These are phyloP conservation scores for Thereva unica DNA, from an alignment of 2,888 invertebrate genomes.

Conservation along the genomic window DNA sequence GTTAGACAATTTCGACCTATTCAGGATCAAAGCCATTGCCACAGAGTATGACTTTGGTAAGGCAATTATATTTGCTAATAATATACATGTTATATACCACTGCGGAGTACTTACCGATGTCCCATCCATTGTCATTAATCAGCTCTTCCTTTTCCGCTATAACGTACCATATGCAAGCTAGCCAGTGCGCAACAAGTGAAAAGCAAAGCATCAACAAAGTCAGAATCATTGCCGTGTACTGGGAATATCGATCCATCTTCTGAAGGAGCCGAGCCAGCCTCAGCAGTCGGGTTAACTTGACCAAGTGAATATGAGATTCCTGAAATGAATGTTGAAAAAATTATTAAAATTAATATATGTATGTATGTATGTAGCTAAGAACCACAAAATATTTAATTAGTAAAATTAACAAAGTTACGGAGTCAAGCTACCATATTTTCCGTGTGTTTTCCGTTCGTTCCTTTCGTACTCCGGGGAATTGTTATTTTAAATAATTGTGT, in stretches of 20 bases:
- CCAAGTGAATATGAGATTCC: slow-evolving; percentile 86
- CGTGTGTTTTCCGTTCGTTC: too few species aligned
- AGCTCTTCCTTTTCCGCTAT: slow-evolving; percentile 87
- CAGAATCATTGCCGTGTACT: slow-evolving; percentile 92
- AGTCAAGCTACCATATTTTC: too few species aligned
- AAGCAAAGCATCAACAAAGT: slow-evolving; percentile 93
- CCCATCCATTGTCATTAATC: slow-evolving; percentile 70
- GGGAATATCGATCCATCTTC: slow-evolving; percentile 96
- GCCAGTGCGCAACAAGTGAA: slow-evolving; percentile 92
- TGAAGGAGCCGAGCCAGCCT: slow-evolving; percentile 87
- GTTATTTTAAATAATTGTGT: too few species aligned
- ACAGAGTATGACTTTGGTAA: too few species aligned
- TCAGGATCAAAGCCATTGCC: too few species aligned
- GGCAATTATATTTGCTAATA: too few species aligned
- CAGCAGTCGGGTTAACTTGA: slow-evolving; percentile 88
- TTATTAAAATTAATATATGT: slow-evolving; percentile 6
- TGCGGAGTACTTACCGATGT: slow-evolving; percentile 71
- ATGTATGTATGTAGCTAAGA: too few species aligned
- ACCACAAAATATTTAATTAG: too few species aligned
- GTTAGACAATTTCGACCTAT: too few species aligned
- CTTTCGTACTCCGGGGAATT: too few species aligned
- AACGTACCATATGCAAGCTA: slow-evolving; percentile 96
- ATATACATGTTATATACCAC: neutral
- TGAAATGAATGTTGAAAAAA: slow-evolving; percentile 50
- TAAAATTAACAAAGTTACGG: too few species aligned